Evolutionary conservation across 2,797 vertebrate species (phyloP).

Genomic region (Meriones psammophilus): DNA sequence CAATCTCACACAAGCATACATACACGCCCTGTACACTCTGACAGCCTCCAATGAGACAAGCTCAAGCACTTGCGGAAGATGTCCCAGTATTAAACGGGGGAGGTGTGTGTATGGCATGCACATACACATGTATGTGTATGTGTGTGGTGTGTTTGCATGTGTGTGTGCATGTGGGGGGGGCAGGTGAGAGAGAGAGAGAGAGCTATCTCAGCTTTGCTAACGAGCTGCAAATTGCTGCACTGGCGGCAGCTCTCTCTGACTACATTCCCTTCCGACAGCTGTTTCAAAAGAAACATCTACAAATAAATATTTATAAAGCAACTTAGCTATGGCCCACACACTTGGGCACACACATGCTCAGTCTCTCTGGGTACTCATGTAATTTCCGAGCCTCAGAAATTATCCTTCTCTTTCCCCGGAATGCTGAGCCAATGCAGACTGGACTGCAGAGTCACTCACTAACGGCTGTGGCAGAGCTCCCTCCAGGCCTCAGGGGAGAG

Average conservation of each 20-base stretch:
- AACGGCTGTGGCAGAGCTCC: too few species aligned
- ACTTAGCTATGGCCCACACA: neutral
- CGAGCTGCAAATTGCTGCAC: neutral
- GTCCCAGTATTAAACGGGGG: neutral
- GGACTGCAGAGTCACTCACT: neutral
- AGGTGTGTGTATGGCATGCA: neutral
- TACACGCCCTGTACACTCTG: neutral
- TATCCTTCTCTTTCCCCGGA: neutral
- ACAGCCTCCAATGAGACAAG: neutral
- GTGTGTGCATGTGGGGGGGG: too few species aligned
- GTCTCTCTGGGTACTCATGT: neutral
- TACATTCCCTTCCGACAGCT: slow-evolving; percentile 8
- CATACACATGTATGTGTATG: neutral
- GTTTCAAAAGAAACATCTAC: slow-evolving; percentile 42
- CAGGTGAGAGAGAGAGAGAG: neutral
- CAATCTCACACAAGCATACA: neutral
- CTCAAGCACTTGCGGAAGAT: neutral
- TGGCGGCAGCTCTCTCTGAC: neutral
- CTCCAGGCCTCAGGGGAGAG: neutral
- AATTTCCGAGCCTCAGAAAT: neutral
- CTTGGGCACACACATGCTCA: neutral
- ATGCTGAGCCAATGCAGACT: neutral
- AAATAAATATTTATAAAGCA: slow-evolving; percentile 68
- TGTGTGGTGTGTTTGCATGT: neutral
- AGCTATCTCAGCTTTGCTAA: neutral